Percentiles rank a stretch among this genome's conserved stretches.
Evolutionary conservation across 1,140 invertebrate species (phyloP).

Genomic region (Callitettix versicolor): DNA sequence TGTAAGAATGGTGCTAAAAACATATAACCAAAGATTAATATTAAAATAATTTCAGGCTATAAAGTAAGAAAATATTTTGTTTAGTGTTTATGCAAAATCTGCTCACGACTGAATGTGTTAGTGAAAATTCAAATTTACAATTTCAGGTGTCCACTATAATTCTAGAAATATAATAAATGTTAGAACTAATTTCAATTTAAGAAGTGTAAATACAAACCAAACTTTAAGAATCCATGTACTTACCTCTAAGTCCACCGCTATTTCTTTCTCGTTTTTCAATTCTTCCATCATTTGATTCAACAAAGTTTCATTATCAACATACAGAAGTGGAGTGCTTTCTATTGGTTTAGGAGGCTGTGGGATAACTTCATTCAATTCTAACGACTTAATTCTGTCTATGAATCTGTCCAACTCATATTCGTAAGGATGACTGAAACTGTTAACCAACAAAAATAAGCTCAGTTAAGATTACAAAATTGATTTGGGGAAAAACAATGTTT

Average conservation of each 20-base stretch:
- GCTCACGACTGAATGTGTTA: too few relatives aligned
- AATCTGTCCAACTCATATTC: constrained; percentile 72
- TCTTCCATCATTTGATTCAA: constrained; percentile 54
- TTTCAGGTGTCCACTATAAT: too few relatives aligned
- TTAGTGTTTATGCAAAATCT: too few relatives aligned
- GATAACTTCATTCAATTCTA: constrained; percentile 31
- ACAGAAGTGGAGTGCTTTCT: constrained; percentile 50
- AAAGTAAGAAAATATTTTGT: too few relatives aligned
- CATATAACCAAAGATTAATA: constrained; percentile 2
- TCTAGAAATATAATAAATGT: too few relatives aligned
- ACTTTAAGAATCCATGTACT: constrained; percentile 6
- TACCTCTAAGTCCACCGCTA: constrained; percentile 80
- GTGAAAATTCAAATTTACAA: too few relatives aligned
- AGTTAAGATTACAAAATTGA: too few relatives aligned
- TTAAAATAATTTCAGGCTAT: too few relatives aligned
- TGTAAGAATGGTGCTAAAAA: constrained; percentile 65
- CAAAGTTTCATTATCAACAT: constrained; percentile 54
- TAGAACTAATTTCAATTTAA: too few relatives aligned
- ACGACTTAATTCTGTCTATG: constrained; percentile 34
- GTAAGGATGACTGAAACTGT: constrained; percentile 78
- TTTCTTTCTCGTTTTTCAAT: constrained; percentile 52
- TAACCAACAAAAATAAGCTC: too few relatives aligned
- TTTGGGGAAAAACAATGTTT: too few relatives aligned
- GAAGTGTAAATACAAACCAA: not conserved
- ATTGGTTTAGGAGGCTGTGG: constrained; percentile 41